These are phyloP conservation scores for Puntigrus tetrazona DNA, from an alignment of 2,113 vertebrate species.

Conservation along the genomic window DNA sequence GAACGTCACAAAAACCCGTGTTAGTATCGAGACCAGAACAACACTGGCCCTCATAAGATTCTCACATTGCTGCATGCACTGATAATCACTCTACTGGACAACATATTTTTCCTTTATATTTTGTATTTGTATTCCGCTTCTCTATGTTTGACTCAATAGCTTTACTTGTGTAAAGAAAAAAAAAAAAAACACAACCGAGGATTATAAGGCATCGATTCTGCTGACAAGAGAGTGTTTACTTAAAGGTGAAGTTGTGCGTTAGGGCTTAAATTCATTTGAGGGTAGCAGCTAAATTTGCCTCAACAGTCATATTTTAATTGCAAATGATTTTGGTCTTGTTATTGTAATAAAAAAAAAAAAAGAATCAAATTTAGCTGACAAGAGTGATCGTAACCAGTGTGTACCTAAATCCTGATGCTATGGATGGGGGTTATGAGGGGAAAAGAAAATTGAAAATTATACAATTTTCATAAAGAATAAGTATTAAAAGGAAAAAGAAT, in stretches of 20 bases:
- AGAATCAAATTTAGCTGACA: conserved; percentile 18
- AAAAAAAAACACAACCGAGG: conserved; percentile 40
- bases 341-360: conserved; percentile 10
- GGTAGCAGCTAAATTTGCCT: conserved; percentile 73
- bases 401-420: conserved; percentile 49
- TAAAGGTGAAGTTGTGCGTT: conserved; percentile 69
- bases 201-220: conserved; percentile 55
- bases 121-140: conserved; percentile 21
- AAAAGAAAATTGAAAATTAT: neutral
- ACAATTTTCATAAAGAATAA: neutral
- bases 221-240: conserved; percentile 40
- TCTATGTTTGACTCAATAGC: conserved; percentile 22
- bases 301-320: conserved; percentile 69
- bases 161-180: conserved; percentile 31
- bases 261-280: conserved; percentile 63
- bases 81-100: conserved; percentile 48
- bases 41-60: conserved; percentile 36
- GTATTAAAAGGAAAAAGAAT: neutral
- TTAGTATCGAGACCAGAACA: conserved; percentile 84
- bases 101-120: conserved; percentile 28
- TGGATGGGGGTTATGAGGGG: conserved; percentile 13
- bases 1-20: conserved; percentile 97
- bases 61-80: conserved; percentile 59
- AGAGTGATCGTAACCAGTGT: conserved; percentile 49
- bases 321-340: conserved; percentile 45